Evolutionary conservation across 2,113 vertebrate species (phyloP).

Genomic region (Halichoerus grypus): DNA sequence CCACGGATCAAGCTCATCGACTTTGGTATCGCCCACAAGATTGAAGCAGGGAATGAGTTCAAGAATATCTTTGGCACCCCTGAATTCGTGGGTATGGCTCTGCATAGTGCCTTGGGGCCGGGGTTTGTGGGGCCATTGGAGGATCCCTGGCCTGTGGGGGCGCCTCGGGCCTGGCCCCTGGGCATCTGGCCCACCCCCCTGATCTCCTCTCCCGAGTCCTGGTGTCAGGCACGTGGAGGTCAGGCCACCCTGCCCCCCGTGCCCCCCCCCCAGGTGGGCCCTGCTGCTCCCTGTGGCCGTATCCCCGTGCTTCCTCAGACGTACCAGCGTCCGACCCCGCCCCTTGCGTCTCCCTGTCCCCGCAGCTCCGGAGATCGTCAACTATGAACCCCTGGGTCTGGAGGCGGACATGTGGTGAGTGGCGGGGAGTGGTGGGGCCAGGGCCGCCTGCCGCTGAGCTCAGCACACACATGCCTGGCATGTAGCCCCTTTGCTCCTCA

Average conservation of each 20-base stretch:
- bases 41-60: constrained; percentile 97
- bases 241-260: not conserved
- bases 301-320: too few species aligned
- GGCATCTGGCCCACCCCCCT: too few species aligned
- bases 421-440: not conserved
- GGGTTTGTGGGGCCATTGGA: not conserved
- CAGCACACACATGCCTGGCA: not conserved
- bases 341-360: not conserved
- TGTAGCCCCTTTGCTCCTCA: rapidly evolving
- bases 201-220: not conserved
- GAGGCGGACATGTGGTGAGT: constrained; percentile 99
- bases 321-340: rapidly evolving
- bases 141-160: too few species aligned
- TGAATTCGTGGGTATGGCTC: constrained; percentile 95
- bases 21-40: constrained; percentile 98
- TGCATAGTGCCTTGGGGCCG: rapidly evolving
- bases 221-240: rapidly evolving
- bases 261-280: not conserved
- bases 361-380: constrained; percentile 97
- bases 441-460: not conserved
- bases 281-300: not conserved
- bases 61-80: constrained; percentile 99
- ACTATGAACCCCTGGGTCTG: constrained; percentile 97
- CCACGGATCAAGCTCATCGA: constrained; percentile 98
- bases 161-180: not conserved